Evolutionary conservation across 2,113 vertebrate species (phyloP).

Genomic region (Brevimyrus niger): DNA sequence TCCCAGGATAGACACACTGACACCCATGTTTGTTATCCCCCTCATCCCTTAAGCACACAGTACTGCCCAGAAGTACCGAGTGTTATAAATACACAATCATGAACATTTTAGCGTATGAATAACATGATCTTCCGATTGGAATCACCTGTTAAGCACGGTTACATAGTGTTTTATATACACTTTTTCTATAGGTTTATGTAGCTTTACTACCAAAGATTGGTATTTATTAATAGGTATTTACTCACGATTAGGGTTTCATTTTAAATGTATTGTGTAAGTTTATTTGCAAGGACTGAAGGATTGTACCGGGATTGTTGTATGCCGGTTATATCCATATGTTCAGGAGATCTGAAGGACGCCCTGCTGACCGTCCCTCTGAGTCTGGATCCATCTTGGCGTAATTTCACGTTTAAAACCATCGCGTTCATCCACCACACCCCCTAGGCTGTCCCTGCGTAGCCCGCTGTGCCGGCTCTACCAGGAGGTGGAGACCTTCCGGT

Average conservation of each 20-base stretch:
- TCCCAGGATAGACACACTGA: neutral
- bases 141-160: neutral
- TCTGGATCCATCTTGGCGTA: neutral
- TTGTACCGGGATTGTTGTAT: neutral
- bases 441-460: conserved; percentile 74
- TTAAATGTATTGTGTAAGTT: neutral
- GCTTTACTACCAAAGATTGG: neutral
- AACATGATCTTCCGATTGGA: neutral
- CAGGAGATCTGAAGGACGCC: neutral
- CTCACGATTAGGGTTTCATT: neutral
- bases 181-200: neutral
- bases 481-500: conserved; percentile 94
- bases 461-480: conserved; percentile 88
- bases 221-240: neutral
- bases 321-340: neutral
- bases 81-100: neutral
- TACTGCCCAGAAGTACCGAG: neutral
- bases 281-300: neutral
- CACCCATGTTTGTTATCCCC: neutral
- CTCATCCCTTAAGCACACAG: neutral
- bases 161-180: neutral
- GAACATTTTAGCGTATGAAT: conserved; percentile 9
- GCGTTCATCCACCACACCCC: neutral
- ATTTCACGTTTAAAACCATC: neutral
- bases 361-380: neutral